These are phyloP conservation scores for Lophius americanus DNA, from an alignment of 2,797 vertebrate genomes.

Conservation along the genomic window DNA sequence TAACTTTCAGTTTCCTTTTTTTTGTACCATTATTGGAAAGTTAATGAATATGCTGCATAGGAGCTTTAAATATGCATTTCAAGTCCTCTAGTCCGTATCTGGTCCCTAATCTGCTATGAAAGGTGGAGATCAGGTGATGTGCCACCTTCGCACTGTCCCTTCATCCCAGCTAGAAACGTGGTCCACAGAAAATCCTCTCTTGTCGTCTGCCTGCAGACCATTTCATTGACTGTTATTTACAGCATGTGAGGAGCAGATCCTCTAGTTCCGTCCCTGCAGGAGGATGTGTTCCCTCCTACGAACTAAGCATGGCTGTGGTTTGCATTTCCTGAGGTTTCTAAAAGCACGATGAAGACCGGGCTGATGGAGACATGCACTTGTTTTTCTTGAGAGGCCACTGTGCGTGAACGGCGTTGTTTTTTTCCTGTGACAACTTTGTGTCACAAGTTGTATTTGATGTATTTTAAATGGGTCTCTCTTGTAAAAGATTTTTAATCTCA, in stretches of 20 bases:
- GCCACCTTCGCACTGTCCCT: constrained; percentile 28
- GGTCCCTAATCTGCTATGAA: constrained; percentile 47
- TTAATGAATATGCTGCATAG: constrained; percentile 27
- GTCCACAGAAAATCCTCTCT: constrained; percentile 38
- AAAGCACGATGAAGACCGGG: too few species aligned
- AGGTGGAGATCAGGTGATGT: constrained; percentile 39
- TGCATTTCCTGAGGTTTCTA: too few species aligned
- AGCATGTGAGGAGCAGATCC: constrained; percentile 38
- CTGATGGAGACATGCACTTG: too few species aligned
- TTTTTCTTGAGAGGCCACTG: too few species aligned
- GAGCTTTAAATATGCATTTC: constrained; percentile 51
- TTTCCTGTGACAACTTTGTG: too few species aligned
- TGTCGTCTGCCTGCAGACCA: constrained; percentile 48
- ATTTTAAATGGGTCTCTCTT: too few species aligned
- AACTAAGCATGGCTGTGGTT: too few species aligned
- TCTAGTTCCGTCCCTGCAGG: too few species aligned
- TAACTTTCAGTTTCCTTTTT: constrained; percentile 63
- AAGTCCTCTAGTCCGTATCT: constrained; percentile 34
- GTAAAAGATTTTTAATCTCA: constrained; percentile 50
- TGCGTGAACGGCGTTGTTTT: too few species aligned
- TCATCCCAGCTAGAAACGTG: constrained; percentile 45
- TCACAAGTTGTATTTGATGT: too few species aligned
- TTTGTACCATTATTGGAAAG: constrained; percentile 52
- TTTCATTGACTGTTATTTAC: constrained; percentile 57
- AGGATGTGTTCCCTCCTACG: too few species aligned